Conservation (phyloP, 2,888 invertebrate species). For the Neocrepidodera transversa region DNA sequence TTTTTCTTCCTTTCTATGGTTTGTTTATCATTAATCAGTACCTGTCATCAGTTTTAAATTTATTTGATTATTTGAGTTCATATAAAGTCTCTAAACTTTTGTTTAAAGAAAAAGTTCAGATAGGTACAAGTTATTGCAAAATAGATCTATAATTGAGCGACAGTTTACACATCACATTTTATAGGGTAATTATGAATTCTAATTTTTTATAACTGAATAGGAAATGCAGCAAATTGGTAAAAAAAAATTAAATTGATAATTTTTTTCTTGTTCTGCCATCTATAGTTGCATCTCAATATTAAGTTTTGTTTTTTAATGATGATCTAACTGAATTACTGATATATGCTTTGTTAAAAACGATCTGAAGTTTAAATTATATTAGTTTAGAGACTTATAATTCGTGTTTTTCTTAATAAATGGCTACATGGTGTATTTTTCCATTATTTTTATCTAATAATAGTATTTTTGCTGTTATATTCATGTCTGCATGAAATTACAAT, state of each 20-base stretch:
- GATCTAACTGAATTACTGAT: too few relatives aligned
- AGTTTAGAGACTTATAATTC: conserved; percentile 6
- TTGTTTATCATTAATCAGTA: neutral
- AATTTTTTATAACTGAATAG: too few relatives aligned
- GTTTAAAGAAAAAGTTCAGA: too few relatives aligned
- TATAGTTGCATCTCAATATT: too few relatives aligned
- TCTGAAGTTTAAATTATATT: too few relatives aligned
- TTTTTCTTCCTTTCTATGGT: neutral
- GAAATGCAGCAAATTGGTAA: too few relatives aligned
- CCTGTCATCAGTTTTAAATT: neutral
- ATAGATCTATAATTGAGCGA: neutral
- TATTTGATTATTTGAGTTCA: neutral
- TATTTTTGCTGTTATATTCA: neutral
- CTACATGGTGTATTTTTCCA: conserved; percentile 17
- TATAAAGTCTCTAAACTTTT: neutral
- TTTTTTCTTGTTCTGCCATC: too few relatives aligned
- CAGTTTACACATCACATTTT: too few relatives aligned
- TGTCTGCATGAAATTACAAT: conserved; percentile 3
- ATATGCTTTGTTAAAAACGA: too few relatives aligned
- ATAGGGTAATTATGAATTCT: too few relatives aligned
- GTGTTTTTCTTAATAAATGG: conserved; percentile 1
- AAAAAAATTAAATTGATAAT: too few relatives aligned
- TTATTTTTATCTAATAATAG: neutral
- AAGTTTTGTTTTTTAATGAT: too few relatives aligned
- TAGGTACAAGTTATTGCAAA: neutral